Conservation (phyloP, 2,113 vertebrate genomes). For the Campylomormyrus tamandua region DNA sequence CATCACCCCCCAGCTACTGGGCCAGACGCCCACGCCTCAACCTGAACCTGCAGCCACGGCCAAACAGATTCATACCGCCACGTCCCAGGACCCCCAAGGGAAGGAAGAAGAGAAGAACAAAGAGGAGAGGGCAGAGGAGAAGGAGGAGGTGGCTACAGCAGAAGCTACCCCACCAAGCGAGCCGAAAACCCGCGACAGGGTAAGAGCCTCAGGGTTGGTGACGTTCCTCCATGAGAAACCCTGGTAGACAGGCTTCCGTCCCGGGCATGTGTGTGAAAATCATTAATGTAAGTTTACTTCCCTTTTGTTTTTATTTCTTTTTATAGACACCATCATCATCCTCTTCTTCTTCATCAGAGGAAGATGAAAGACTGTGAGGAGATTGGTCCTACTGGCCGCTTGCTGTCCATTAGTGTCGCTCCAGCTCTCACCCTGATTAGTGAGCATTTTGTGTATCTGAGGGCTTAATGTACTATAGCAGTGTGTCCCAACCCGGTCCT, state of each 20-base stretch:
- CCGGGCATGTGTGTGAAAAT: background rate
- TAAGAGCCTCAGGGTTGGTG: slow-evolving; percentile 32
- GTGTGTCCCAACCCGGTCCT: background rate
- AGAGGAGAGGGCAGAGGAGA: slow-evolving; percentile 2
- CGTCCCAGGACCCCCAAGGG: background rate
- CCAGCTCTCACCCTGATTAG: background rate
- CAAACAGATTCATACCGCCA: background rate
- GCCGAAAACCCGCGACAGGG: slow-evolving; percentile 42
- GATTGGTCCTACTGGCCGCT: background rate
- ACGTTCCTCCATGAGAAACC: background rate
- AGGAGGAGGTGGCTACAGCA: background rate
- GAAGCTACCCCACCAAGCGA: slow-evolving; percentile 22
- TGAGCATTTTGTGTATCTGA: background rate
- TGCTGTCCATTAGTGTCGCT: background rate
- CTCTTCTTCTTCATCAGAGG: slow-evolving; percentile 42
- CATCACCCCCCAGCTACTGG: slow-evolving; percentile 55
- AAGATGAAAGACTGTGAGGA: slow-evolving; percentile 53
- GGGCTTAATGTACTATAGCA: background rate
- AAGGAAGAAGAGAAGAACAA: background rate
- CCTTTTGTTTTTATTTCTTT: slow-evolving; percentile 5
- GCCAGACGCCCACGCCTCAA: slow-evolving; percentile 20
- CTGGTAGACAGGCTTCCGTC: background rate
- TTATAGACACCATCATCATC: slow-evolving; percentile 49
- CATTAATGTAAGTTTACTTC: background rate
- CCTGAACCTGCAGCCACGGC: slow-evolving; percentile 25